Conservation (phyloP, 2,888 invertebrate species). For the Cylindroiulus punctatus region DNA sequence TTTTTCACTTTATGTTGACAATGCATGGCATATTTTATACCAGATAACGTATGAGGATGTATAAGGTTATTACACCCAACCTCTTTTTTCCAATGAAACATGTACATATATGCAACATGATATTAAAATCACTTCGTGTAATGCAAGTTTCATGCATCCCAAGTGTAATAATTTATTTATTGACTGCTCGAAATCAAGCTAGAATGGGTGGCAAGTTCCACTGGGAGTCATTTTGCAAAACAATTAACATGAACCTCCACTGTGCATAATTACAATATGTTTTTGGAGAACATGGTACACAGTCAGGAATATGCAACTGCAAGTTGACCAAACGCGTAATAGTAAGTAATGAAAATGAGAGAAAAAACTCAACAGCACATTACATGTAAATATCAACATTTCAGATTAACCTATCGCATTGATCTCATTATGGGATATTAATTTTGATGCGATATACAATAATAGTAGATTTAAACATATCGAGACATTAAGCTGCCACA, state of each 20-base stretch:
- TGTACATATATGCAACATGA: neutral
- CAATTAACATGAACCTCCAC: neutral
- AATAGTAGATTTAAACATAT: too few relatives aligned
- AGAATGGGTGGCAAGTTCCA: neutral
- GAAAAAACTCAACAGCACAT: too few relatives aligned
- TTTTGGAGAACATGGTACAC: neutral
- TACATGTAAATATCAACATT: too few relatives aligned
- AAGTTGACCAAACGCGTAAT: too few relatives aligned
- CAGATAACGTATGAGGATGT: too few relatives aligned
- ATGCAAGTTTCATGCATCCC: neutral
- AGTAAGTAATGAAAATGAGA: conserved; percentile 5
- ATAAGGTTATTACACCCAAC: neutral
- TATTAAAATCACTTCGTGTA: neutral
- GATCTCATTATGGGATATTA: too few relatives aligned
- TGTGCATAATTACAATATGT: neutral
- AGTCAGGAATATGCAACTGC: neutral
- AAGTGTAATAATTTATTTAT: neutral
- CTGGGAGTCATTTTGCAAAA: neutral
- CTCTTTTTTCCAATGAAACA: neutral
- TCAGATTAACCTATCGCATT: too few relatives aligned
- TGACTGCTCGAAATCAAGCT: neutral
- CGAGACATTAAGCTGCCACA: too few relatives aligned
- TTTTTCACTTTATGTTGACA: neutral
- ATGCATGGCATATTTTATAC: neutral
- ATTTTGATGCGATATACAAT: too few relatives aligned